A percentile compares a stretch with the other conserved stretches of the same genome.
These are phyloP conservation scores for Hypanus sabinus DNA, from an alignment of 2,113 vertebrate genomes.

Conservation along the genomic window DNA sequence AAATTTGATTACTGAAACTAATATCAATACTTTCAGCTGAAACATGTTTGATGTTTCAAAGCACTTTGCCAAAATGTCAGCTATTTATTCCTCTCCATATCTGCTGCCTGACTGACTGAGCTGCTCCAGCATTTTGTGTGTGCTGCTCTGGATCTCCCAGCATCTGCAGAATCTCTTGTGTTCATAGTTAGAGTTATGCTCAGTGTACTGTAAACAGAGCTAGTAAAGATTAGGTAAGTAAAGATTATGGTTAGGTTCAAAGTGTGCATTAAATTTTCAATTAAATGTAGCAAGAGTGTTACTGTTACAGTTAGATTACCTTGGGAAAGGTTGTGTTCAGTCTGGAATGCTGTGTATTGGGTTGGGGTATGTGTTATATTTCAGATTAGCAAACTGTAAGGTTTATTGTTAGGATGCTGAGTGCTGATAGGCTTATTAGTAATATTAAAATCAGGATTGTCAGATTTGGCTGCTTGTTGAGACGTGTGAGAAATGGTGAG, in stretches of 20 bases:
- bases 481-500: not conserved
- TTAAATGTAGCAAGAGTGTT: not conserved
- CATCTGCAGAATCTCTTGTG: too few species aligned
- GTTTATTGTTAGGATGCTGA: not conserved
- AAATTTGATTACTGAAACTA: too few species aligned
- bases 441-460: not conserved
- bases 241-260: not conserved
- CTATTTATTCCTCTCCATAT: too few species aligned
- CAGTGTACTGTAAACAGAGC: not conserved
- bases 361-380: not conserved
- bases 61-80: too few species aligned
- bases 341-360: too few species aligned
- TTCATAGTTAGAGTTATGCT: not conserved
- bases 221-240: not conserved
- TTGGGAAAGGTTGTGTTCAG: not conserved
- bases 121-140: too few species aligned
- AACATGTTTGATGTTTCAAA: too few species aligned
- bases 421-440: too few species aligned
- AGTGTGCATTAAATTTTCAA: not conserved
- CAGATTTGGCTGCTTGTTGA: not conserved
- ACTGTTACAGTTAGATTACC: not conserved
- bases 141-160: too few species aligned
- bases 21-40: too few species aligned
- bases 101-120: too few species aligned
- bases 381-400: not conserved